phyloP scores from a whole-genome alignment of 2,888 invertebrate species.

The Leptothorax acervorum region DNA sequence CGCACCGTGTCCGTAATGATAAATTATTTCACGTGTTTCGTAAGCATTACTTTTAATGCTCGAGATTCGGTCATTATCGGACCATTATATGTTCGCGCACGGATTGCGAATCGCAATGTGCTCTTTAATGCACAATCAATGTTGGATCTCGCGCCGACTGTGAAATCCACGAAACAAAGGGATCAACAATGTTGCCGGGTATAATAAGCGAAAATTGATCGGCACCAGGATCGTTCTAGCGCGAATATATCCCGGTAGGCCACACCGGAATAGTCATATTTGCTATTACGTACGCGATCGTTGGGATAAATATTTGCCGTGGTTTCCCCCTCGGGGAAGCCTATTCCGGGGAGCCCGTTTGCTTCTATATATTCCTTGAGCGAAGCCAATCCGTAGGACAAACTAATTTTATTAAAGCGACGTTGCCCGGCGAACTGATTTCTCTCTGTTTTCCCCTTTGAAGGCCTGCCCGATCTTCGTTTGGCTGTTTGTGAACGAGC shows the following conservation, averaged over 20 bases:
- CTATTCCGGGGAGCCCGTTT: not conserved
- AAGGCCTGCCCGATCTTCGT: slow-evolving; percentile 9
- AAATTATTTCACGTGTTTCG: slow-evolving; percentile 30
- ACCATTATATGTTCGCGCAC: slow-evolving; percentile 16
- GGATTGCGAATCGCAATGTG: slow-evolving; percentile 35
- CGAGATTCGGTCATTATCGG: slow-evolving; percentile 34
- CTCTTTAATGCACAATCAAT: slow-evolving; percentile 40
- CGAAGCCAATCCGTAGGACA: slow-evolving; percentile 65
- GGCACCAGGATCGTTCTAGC: slow-evolving; percentile 21
- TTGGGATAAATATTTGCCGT: slow-evolving; percentile 43
- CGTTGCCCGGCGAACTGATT: slow-evolving; percentile 50
- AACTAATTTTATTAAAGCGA: slow-evolving; percentile 80
- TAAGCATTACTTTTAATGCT: slow-evolving; percentile 25
- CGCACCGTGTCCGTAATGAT: not conserved
- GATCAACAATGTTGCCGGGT: slow-evolving; percentile 23
- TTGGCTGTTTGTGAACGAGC: slow-evolving; percentile 48
- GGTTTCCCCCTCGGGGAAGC: slow-evolving; percentile 2
- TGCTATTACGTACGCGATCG: slow-evolving; percentile 43
- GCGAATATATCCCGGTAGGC: slow-evolving; percentile 19
- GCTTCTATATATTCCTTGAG: slow-evolving; percentile 34
- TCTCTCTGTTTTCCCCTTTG: slow-evolving; percentile 21
- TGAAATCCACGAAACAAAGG: slow-evolving; percentile 42
- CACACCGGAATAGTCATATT: slow-evolving; percentile 37
- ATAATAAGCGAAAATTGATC: slow-evolving; percentile 46
- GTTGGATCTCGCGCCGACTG: slow-evolving; percentile 27